phyloP scores from a whole-genome alignment of 2,888 invertebrate species.

The Ichneumoninae sp. region DNA sequence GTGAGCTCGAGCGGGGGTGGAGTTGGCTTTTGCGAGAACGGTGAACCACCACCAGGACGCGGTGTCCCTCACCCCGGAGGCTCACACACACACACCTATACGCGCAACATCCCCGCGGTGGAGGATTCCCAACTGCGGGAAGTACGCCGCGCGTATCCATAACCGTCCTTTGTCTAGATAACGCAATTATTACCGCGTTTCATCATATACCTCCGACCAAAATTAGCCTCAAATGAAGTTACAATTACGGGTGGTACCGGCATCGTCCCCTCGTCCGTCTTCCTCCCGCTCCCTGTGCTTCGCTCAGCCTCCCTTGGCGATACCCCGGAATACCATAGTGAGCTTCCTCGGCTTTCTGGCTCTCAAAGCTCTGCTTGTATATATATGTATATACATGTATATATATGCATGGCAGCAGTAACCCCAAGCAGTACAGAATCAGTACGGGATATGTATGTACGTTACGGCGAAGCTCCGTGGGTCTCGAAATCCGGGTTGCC shows the following conservation, averaged over 20 bases:
- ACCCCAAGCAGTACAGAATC: constrained; percentile 29
- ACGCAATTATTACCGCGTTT: constrained; percentile 84
- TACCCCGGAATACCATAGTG: constrained; percentile 68
- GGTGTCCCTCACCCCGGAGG: constrained; percentile 24
- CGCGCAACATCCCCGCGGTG: constrained; percentile 60
- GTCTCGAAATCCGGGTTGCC: constrained; percentile 82
- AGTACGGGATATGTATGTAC: constrained; percentile 35
- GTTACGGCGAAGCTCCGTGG: constrained; percentile 68
- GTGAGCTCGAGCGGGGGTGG: constrained; percentile 38
- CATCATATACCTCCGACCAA: constrained; percentile 82
- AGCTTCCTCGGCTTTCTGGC: constrained; percentile 57
- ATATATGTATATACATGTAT: not conserved
- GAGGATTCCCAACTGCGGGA: constrained; percentile 55
- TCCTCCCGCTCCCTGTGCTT: constrained; percentile 57
- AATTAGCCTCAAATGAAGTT: constrained; percentile 84
- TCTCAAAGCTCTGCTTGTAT: constrained; percentile 52
- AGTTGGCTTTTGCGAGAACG: constrained; percentile 37
- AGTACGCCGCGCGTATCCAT: constrained; percentile 83
- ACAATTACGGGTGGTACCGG: constrained; percentile 81
- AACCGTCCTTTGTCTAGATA: constrained; percentile 84
- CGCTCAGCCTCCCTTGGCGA: constrained; percentile 52
- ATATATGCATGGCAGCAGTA: constrained; percentile 14
- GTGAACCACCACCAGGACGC: constrained; percentile 49
- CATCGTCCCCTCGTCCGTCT: constrained; percentile 46
- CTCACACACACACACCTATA: not conserved